Base-by-base conservation (phyloP, 2,888 invertebrate species). In the Drosophila algonquin region DNA sequence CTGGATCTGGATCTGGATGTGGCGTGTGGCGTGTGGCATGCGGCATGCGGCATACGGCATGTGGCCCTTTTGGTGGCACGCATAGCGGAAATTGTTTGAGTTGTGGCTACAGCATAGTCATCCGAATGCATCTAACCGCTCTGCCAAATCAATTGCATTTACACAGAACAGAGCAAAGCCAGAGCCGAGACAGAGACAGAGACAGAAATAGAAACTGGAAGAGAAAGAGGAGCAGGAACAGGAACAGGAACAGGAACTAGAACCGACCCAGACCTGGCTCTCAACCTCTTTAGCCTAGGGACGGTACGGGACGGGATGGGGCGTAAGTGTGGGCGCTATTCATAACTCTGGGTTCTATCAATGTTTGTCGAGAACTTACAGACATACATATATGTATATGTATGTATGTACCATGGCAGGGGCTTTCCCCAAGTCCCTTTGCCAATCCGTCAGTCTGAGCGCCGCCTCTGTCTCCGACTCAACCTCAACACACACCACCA, bases 11-110 rank as follows among this genome's bases (percentile, higher is more conserved):
- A 27, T n/a, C n/a, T n/a, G n/a, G n/a, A n/a, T n/a, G n/a, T n/a
- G n/a, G n/a, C n/a, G n/a, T 47, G 8, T 52, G 48, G 46, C 3
- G 4, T 9, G 12, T 35, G 53, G 21, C 10, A 21, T 16, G 45
- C 7, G 58, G 21, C 6, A 12, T 18, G 44, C 10, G 30, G 24
- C 52, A 21, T 16, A 32, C 6, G 58, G 21, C 6, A 12, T 18
- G 44, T n/a, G 30, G 24, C 52, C 30, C 44, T 32, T 24, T 14
- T 45, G 27, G 45, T 57, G 54, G 52, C 63, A 60, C 57, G 58
- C 69, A 50, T 53, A 16, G 55, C 68, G 76, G 67, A 80, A 84
- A 77, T 80, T 80, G 77, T 82, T 85, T 83, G 83, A 83, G 80
- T 79, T 78, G 76, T 71, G 70, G 62, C 70, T 59, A 68, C 27